Base-by-base conservation (phyloP, 2,888 invertebrate species). In the Pherbina coryleti region DNA sequence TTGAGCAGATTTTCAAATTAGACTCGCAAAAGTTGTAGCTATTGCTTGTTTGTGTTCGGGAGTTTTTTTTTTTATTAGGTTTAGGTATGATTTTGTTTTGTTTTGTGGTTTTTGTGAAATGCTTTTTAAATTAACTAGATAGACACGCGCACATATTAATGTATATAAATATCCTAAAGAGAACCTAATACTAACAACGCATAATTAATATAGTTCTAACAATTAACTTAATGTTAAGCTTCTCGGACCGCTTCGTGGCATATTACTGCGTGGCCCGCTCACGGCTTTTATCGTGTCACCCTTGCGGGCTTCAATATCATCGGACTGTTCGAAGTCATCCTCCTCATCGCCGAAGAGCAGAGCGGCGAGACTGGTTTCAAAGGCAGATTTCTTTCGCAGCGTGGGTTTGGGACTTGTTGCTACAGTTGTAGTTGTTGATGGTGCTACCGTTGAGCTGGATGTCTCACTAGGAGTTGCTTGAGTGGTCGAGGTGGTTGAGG, bases 321-420 rank as follows among this genome's bases (percentile, higher is more conserved):
- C 83, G 19, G 83, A 82, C 22, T 19, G 57, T 22, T 74, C 74
- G 17, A 57, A 44, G 60, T 86, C 87, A 62, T 85, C 84, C 19
- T 87, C 86, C 49, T 87, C 88, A 28, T 89, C 89, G 5, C 90
- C 89, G 72, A 89, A 89, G 5, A 89, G 86, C n/a, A 89, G 78
- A 3, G 89, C 88, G 7, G 87, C 89, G 37, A 89, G 82, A 62
- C 89, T 89, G 0, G 90, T 88, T 80, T 89, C 90, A 67, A 89
- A 87, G 51, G 84, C 84, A 5, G 89, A 85, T 79, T 89, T 89
- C 34, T 86, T 88, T 49, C 84, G 82, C 74, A 81, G 81, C 0
- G 84, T 82, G 2, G 85, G 82, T 64, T 81, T 82, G 14, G 83
- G 37, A 9, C 81, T 51, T 28, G 69, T 69, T 5, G 69, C 22